A percentile compares a stretch with the other conserved stretches of the same genome.
phyloP scores from a whole-genome alignment of 1,140 invertebrate genomes.

The Drosophila albomicans region DNA sequence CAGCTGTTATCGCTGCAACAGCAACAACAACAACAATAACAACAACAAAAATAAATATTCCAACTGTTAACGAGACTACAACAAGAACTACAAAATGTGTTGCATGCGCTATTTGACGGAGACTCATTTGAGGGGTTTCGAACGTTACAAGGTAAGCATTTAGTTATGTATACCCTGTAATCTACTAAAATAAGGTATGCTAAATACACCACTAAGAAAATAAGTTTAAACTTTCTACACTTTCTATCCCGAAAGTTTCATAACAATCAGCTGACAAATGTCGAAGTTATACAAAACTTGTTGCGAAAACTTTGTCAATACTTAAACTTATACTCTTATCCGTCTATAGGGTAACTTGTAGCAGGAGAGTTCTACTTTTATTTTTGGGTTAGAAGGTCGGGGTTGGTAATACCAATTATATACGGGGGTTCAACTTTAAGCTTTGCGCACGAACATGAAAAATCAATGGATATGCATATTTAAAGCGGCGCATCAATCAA shows the following conservation, averaged over 20 bases:
- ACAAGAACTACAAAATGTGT: constrained; percentile 58
- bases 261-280: neutral
- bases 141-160: constrained; percentile 91
- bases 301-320: too few species aligned
- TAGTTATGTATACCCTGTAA: constrained; percentile 7
- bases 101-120: constrained; percentile 88
- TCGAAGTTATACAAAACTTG: neutral
- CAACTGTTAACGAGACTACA: constrained; percentile 15
- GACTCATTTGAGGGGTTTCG: constrained; percentile 92
- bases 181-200: neutral
- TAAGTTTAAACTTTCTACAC: neutral
- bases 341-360: neutral
- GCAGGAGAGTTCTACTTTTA: neutral
- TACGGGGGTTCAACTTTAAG: neutral
- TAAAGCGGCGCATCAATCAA: constrained; percentile 22
- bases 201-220: neutral
- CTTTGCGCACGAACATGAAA: constrained; percentile 20
- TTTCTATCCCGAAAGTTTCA: neutral
- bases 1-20: constrained; percentile 51
- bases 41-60: neutral
- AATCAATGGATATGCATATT: constrained; percentile 58
- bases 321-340: too few species aligned
- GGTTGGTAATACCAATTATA: constrained; percentile 5
- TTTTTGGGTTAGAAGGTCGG: neutral
- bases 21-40: constrained; percentile 15